Evolutionary conservation across 2,113 vertebrate genomes (phyloP), one percentile per base, ranked within the genome.

Genomic region (Mesembrinibis cayennensis): DNA sequence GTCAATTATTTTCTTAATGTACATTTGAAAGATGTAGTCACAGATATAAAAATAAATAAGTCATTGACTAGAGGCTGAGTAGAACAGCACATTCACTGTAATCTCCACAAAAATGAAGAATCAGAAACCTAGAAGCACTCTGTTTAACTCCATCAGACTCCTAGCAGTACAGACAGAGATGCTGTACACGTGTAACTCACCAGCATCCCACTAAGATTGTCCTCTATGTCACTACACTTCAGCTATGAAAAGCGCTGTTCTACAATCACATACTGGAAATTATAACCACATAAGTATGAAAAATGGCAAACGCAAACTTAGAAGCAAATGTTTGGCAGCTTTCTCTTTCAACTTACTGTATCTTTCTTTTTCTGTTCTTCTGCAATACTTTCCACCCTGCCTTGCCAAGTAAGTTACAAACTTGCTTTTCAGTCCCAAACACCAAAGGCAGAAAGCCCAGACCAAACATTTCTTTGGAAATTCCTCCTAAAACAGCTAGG

Each of bases 371-470:
- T n/a, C 42, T 63, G 32, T 86, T 86, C 22, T 87, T 66, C 81
- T 53, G 85, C 58, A 78, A 82, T 73, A 82, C 67, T 95, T 94
- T 95, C 96, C 87, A 97, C 40, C n/a, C 74, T 95, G 47, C 47
- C 58, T 69, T 87, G 96, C 97, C 97, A 98, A 98, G 90, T 79
- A 30, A 81, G 95, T 97, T 91, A 87, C 55, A 61, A 82, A 88
- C 81, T 79, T 36, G 34, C 78, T 90, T 90, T 94, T 80, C 79
- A 82, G 56, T 53, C 66, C 50, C 36, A 56, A 94, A 53, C 71
- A 82, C 56, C 66, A 77, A 80, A 40, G 45, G 69, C 70, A 90
- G 78, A 90, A 81, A 89, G 27, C 45, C 63, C 63, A 90, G 49
- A 70, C 40, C 52, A 67, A 91, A 47, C 16, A 44, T 12, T 82